phyloP scores from a whole-genome alignment of 1,140 invertebrate genomes.

The Diorhabda elongata region DNA sequence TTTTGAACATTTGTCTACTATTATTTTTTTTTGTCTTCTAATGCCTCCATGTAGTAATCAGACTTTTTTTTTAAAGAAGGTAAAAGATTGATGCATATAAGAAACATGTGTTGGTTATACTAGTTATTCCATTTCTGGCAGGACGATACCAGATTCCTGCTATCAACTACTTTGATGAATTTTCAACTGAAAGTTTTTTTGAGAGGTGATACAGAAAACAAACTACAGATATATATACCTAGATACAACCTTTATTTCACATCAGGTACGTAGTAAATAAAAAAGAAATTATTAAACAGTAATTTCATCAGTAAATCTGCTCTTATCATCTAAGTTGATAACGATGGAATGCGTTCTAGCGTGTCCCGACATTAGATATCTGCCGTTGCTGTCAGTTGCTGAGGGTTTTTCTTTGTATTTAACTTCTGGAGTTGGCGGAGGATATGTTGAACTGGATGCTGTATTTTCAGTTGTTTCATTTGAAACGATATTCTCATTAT shows the following conservation, averaged over 20 bases:
- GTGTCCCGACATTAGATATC: slow-evolving; percentile 58
- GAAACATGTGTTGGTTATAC: too few species aligned
- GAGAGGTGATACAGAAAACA: not conserved
- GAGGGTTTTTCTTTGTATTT: slow-evolving; percentile 32
- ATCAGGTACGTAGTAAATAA: slow-evolving; percentile 30
- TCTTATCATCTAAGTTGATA: slow-evolving; percentile 75
- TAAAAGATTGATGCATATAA: too few species aligned
- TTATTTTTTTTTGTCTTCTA: too few species aligned
- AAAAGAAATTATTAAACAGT: slow-evolving; percentile 57
- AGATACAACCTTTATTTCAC: slow-evolving; percentile 30
- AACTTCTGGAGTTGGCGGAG: slow-evolving; percentile 34
- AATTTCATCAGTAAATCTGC: slow-evolving; percentile 74
- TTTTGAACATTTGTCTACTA: too few species aligned
- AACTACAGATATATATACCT: slow-evolving; percentile 3
- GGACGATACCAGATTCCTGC: too few species aligned
- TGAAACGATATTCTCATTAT: slow-evolving; percentile 36
- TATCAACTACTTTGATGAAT: too few species aligned
- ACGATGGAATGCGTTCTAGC: slow-evolving; percentile 68
- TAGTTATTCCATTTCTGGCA: too few species aligned
- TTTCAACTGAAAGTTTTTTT: too few species aligned
- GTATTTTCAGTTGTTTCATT: slow-evolving; percentile 28
- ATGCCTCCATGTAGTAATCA: too few species aligned
- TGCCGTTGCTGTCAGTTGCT: slow-evolving; percentile 38
- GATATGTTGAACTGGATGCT: slow-evolving; percentile 27
- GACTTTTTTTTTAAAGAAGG: too few species aligned